These are phyloP conservation scores for Pegea sp. DNA, from an alignment of 23 tunicate genomes.

Conservation along the genomic window DNA sequence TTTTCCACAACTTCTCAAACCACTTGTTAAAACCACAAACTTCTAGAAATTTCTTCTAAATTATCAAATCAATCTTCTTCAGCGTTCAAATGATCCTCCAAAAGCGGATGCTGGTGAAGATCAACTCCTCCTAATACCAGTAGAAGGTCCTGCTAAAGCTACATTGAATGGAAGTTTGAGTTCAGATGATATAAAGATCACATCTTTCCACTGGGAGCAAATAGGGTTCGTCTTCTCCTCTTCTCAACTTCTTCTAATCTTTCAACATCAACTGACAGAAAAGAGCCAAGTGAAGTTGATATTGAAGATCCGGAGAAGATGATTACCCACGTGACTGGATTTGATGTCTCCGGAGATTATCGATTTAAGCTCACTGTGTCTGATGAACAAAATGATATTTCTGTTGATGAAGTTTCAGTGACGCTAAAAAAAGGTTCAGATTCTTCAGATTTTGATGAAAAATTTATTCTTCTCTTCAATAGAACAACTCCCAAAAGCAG, in stretches of 20 bases:
- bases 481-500: conserved; percentile 58
- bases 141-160: conserved; percentile 7
- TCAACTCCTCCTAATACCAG: conserved; percentile 24
- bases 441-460: too few species aligned
- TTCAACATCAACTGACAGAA: conserved; percentile 15
- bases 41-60: too few species aligned
- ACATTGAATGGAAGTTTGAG: conserved; percentile 40
- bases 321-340: conserved; percentile 24
- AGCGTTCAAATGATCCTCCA: conserved; percentile 92
- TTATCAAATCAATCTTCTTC: background rate
- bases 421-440: conserved; percentile 35
- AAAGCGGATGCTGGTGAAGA: conserved; percentile 49
- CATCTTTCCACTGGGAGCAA: conserved; percentile 19
- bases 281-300: conserved; percentile 4
- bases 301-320: conserved; percentile 13
- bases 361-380: conserved; percentile 40
- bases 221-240: conserved; percentile 6
- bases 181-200: conserved; percentile 52
- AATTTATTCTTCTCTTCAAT: too few species aligned
- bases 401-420: conserved; percentile 13
- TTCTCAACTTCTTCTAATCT: background rate
- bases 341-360: conserved; percentile 28
- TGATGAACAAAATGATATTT: conserved; percentile 29
- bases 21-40: too few species aligned
- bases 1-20: too few species aligned